Evolutionary conservation across 2,797 vertebrate species (phyloP).

Genomic region (Gallinago stenura): DNA sequence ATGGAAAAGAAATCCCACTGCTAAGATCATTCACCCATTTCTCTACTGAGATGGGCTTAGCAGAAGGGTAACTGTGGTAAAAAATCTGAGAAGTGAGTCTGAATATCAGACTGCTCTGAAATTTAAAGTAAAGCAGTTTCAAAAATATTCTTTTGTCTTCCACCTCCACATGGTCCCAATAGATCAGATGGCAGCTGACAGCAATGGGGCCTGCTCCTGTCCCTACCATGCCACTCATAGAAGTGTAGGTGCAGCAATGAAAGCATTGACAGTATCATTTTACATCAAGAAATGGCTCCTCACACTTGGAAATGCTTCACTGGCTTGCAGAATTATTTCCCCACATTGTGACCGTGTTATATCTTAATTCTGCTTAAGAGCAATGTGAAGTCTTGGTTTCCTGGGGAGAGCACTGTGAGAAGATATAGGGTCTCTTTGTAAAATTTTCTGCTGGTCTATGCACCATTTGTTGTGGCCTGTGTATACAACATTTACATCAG

Average conservation of each 20-base stretch:
- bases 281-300: background rate
- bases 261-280: background rate
- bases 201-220: background rate
- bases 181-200: background rate
- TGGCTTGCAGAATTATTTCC: background rate
- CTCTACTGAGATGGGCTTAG: background rate
- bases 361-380: background rate
- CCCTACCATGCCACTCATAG: background rate
- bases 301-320: background rate
- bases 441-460: background rate
- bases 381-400: background rate
- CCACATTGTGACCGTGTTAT: background rate
- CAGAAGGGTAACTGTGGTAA: background rate
- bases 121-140: background rate
- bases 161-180: rapidly evolving
- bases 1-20: background rate
- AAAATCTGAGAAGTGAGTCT: background rate
- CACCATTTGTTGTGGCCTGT: background rate
- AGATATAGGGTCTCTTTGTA: background rate
- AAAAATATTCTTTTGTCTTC: background rate
- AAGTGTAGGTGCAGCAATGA: background rate
- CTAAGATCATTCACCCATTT: background rate
- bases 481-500: background rate
- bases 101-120: background rate
- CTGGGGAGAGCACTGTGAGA: background rate